Evolutionary conservation across 2,113 vertebrate species (phyloP).

Genomic region (Nipponia nippon): DNA sequence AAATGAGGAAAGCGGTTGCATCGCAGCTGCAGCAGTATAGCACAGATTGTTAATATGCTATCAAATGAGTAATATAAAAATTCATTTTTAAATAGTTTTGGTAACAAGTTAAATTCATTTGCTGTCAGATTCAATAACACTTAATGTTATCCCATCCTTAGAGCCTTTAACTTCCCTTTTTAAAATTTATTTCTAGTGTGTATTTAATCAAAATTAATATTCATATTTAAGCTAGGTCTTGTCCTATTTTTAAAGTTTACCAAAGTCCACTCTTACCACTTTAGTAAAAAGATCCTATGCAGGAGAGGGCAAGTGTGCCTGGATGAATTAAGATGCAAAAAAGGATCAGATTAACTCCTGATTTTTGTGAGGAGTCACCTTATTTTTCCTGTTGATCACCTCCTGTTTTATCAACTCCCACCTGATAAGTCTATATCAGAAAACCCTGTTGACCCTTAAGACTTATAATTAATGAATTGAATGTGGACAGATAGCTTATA

Average conservation of each 20-base stretch:
- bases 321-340: neutral
- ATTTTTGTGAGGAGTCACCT: neutral
- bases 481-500: neutral
- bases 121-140: conserved; percentile 18
- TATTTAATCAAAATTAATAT: neutral
- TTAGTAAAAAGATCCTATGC: neutral
- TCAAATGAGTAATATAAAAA: conserved; percentile 50
- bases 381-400: neutral
- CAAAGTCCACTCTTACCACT: neutral
- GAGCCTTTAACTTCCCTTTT: conserved; percentile 7
- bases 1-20: conserved; percentile 39
- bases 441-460: neutral
- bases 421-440: neutral
- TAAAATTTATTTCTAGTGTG: neutral
- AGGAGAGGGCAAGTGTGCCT: neutral
- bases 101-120: conserved; percentile 47
- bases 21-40: conserved; percentile 24
- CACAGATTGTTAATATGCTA: conserved; percentile 44
- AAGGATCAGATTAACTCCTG: neutral
- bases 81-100: conserved; percentile 35
- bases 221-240: neutral
- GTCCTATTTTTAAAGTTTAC: neutral
- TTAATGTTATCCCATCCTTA: conserved; percentile 38
- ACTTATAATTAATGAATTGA: neutral
- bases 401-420: neutral